Base-by-base conservation (phyloP, 2,113 vertebrate genomes). In the Cacatua alba region DNA sequence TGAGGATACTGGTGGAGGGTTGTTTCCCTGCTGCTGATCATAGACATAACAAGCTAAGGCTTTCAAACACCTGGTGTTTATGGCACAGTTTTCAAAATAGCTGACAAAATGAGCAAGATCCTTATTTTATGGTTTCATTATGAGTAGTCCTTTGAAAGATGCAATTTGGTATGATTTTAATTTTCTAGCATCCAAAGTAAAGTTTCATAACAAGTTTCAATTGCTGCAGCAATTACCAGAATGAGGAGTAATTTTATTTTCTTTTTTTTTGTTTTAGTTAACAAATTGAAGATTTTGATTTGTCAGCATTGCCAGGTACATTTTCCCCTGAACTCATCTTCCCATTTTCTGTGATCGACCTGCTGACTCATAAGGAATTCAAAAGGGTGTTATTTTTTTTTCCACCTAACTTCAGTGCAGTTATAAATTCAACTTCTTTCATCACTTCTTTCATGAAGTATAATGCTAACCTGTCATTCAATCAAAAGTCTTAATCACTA, bases 51-150 rank as follows among this genome's bases (percentile, higher is more conserved):
- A 75, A 4, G 55, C 41, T 91, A 92, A 82, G 77, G 17, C 39
- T 94, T 90, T 94, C 63, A 62, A 95, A 79, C 74, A 83, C 48
- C 63, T 94, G 67, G 25, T 89, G 29, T 81, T 94, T 93, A 14
- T 77, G 35, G 60, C 51, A 74, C 25, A 48, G 65, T 93, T 87
- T 84, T 94, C 67, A 92, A 94, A 95, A 93, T 20, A 90, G 15
- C 17, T 80, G 39, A 82, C 19, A 94, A 75, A 94, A 77, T 68
- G 29, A 94, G 44, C 13, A 71, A 88, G 41, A 88, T 37, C 33
- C 68, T 95, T 69, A 28, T 52, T 91, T 94, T 93, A 60, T 48
- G 12, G 21, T 78, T 65, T 77, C 31, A 86, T 89, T 86, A 60
- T 75, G 20, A 90, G 29, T 63, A 77, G 72, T 78, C 63, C 80